These are phyloP conservation scores for Drosophila subobscura DNA, from an alignment of 1,140 invertebrate species.

Conservation along the genomic window DNA sequence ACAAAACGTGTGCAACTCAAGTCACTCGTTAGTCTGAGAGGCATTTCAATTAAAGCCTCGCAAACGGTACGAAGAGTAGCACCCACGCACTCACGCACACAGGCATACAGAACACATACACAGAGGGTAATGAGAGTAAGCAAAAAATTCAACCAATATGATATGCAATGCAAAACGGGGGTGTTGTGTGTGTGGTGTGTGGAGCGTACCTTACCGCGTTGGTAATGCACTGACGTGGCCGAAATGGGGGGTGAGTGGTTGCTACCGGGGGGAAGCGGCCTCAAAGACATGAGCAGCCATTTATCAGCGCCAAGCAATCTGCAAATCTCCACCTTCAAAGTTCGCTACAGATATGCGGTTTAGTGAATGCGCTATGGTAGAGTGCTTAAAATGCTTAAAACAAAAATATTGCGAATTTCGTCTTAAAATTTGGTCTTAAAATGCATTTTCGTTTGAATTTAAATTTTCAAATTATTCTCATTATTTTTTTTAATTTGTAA, in stretches of 20 bases:
- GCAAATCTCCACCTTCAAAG: slow-evolving; percentile 29
- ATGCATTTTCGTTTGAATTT: neutral
- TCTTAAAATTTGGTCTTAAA: neutral
- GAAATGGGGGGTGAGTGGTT: neutral
- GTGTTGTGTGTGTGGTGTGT: no score
- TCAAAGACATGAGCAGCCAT: slow-evolving; percentile 53
- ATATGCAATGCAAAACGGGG: slow-evolving; percentile 49
- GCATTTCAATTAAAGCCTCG: slow-evolving; percentile 67
- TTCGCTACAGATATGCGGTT: neutral
- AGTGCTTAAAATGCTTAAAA: no score
- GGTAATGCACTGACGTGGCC: no score
- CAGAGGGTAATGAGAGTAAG: slow-evolving; percentile 18
- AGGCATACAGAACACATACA: slow-evolving; percentile 5
- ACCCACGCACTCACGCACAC: slow-evolving; percentile 10
- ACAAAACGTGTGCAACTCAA: slow-evolving; percentile 68
- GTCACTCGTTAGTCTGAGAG: slow-evolving; percentile 52
- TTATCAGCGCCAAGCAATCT: slow-evolving; percentile 64
- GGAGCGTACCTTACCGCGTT: no score
- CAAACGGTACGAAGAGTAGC: slow-evolving; percentile 14
- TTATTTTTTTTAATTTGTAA: no score
- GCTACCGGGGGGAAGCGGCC: slow-evolving; percentile 1
- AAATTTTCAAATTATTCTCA: neutral
- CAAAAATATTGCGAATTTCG: no score
- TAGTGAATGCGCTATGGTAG: neutral
- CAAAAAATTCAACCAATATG: slow-evolving; percentile 72